Percentiles rank a stretch among this genome's conserved stretches.
Evolutionary conservation across 2,797 vertebrate genomes (phyloP).

Genomic region (Gymnoscopelus microlampas): DNA sequence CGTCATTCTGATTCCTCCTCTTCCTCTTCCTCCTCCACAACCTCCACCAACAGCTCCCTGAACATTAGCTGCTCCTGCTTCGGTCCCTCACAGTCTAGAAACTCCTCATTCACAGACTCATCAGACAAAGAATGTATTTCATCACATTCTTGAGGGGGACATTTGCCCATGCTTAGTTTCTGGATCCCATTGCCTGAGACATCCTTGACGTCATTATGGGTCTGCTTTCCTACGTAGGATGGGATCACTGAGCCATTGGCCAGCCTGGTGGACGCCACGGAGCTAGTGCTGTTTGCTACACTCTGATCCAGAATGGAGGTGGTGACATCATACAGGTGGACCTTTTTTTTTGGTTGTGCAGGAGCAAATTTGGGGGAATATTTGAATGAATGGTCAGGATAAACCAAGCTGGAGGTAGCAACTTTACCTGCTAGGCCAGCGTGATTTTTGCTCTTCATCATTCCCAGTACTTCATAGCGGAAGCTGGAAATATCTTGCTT

Average conservation of each 20-base stretch:
- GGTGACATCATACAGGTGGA: conserved; percentile 81
- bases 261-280: conserved; percentile 68
- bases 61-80: conserved; percentile 23
- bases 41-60: conserved; percentile 30
- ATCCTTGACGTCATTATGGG: conserved; percentile 77
- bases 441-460: conserved; percentile 85
- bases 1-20: no score
- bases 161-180: conserved; percentile 55
- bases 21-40: conserved; percentile 47
- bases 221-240: conserved; percentile 71
- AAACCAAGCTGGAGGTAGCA: conserved; percentile 76
- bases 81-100: conserved; percentile 17
- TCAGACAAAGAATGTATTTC: conserved; percentile 81
- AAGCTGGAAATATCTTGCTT: conserved; percentile 99
- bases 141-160: conserved; percentile 67
- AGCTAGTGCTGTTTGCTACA: conserved; percentile 58
- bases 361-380: conserved; percentile 71
- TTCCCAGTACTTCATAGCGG: conserved; percentile 94
- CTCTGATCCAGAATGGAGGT: conserved; percentile 74
- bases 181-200: conserved; percentile 80
- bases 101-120: conserved; percentile 73
- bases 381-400: conserved; percentile 82
- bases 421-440: conserved; percentile 69
- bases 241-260: conserved; percentile 80
- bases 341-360: conserved; percentile 76